Base-by-base conservation (phyloP, 2,797 vertebrate genomes). In the Manis crassicaudata region DNA sequence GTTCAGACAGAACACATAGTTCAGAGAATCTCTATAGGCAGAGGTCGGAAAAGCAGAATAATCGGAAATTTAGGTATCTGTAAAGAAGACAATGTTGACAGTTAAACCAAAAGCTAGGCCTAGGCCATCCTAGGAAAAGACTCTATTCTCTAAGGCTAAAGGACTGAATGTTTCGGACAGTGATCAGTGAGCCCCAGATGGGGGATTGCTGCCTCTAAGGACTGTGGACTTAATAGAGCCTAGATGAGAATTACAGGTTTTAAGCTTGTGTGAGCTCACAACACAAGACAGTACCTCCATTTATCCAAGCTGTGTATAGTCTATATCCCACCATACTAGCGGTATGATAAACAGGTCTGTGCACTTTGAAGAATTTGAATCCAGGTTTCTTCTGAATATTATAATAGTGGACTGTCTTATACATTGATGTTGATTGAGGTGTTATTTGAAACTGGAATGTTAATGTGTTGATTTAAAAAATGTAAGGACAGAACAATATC, bases 371-470 rank as follows among this genome's bases (percentile, higher is more conserved):
- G 83, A 92, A 76, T 80, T 13, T 52, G 60, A 29, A 68, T 35
- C 20, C 27, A 65, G 70, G 46, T 87, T 95, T 80, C 77, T n/a
- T 90, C 40, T 76, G 3, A 91, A 46, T 72, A 79, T 90, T 37
- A 70, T 23, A 56, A 9, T 35, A 32, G 12, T 46, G 35, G n/a
- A 35, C 54, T 92, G 12, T 87, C 58, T n/a, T 58, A 52, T 20
- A 56, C 46, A 56, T 25, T 18, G 52, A 21, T 37, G 65, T 1
- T 12, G 32, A n/a, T 11, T 8, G 32, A 81, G 32, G 27, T 32
- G 40, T 46, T 68, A 20, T 89, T 84, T 83, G 84, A 96, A 90
- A 90, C 58, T 46, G 27, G 54, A 91, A 86, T 90, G 29, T 88
- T 62, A 60, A 35, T 86, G 65, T 70, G 84, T 90, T 52, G 75